Evolutionary conservation across 2,797 vertebrate species (phyloP), one percentile per base, ranked within the genome.

Genomic region (Diceros bicornis): DNA sequence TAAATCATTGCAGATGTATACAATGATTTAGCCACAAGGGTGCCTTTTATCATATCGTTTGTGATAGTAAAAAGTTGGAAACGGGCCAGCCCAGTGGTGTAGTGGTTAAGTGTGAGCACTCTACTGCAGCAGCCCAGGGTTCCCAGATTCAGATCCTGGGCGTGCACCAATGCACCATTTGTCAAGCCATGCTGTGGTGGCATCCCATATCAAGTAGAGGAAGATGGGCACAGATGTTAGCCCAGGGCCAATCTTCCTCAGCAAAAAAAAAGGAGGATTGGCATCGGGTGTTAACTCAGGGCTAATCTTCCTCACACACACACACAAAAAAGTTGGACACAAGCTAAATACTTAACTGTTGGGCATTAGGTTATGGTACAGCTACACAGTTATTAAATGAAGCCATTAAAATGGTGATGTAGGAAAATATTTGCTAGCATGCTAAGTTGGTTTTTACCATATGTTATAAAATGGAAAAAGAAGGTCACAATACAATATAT

Each of bases 1-100:
- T 62, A n/a, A 10, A 2, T 57, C 57, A n/a, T 20, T 25, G 1
- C 1, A 13, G 64, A 13, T 12, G 6, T 27, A 25, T 7, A 6
- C 21, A 34, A 27, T 7, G 64, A 62, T 12, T 77, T n/a, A 27
- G 7, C 29, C 20, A 1, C 21, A 9, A 34, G 59, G 57, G 5
- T 23, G 37, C 34, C 29, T 27, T 66, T 21, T 66, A 21, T 32
- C 13, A 1, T 10, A 18, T 10, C 61, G 17, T 29, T 64, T 7
- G 34, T 32, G 41, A 25, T 16, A 55, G 41, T 10, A 6, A 41
- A 44, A 91, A 64, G 44, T 6, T 12, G 57, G 61, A 82, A 81
- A 41, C 41, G 41, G 41, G 41, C 41, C 41, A 41, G 41, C 41
- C 41, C 41, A 5, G 41, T 41, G 4, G 41, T 41, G 41, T 41